Evolutionary conservation across 1,140 invertebrate genomes (phyloP).

Genomic region (Sminthurinus signatus): DNA sequence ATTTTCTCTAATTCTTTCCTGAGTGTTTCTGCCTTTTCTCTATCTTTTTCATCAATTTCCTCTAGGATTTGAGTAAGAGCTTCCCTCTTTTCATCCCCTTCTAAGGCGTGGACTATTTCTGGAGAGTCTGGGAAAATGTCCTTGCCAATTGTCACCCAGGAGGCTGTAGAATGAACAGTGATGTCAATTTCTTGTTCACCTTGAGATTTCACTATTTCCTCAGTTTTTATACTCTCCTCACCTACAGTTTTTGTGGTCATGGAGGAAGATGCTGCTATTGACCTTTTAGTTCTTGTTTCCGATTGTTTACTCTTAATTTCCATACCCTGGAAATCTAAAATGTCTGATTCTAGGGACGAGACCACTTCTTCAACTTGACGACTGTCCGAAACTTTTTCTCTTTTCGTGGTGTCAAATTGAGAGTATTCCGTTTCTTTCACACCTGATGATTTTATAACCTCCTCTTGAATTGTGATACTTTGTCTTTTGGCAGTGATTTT

Average conservation of each 20-base stretch:
- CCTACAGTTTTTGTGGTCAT: neutral
- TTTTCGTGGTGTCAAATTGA: neutral
- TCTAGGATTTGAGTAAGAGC: slow-evolving; percentile 11
- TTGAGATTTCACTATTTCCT: neutral
- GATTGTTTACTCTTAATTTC: no score
- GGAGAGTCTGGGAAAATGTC: slow-evolving; percentile 11
- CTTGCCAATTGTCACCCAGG: neutral
- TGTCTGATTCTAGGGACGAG: slow-evolving; percentile 12
- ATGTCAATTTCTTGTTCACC: neutral
- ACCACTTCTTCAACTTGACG: slow-evolving; percentile 12
- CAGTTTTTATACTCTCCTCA: neutral
- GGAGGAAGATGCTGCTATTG: neutral
- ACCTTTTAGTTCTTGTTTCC: neutral
- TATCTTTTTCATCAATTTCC: slow-evolving; percentile 2
- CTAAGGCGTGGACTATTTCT: neutral
- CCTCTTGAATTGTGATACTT: neutral
- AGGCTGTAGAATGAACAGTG: neutral
- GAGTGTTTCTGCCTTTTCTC: neutral
- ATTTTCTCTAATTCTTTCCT: neutral
- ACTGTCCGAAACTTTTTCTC: slow-evolving; percentile 2
- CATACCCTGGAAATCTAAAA: slow-evolving; percentile 12
- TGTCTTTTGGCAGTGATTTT: neutral
- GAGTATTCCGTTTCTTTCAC: neutral
- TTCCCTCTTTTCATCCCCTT: neutral
- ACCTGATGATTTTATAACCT: neutral